Base-by-base conservation (phyloP, 2,888 invertebrate species). In the Aporophyla nigra region DNA sequence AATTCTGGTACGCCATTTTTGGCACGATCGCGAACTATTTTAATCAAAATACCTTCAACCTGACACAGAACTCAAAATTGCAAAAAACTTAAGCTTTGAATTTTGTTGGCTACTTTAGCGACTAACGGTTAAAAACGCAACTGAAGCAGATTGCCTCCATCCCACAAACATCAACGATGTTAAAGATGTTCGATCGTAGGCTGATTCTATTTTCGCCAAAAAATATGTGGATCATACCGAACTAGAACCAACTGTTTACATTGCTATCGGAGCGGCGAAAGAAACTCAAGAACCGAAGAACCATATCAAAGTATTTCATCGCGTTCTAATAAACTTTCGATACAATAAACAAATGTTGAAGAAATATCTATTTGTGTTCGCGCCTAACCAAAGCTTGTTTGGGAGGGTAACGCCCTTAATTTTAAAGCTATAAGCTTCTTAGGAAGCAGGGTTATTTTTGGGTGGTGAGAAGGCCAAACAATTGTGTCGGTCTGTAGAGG, bases 341-440 rank as follows among this genome's bases (percentile, higher is more conserved):
- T 88, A 89, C 81, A 84, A 89, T 90, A 91, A 89, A 88, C 88
- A 90, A 90, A 89, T 92, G 91, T 68, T 80, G 66, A 89, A 91
- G 92, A 91, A 93, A 89, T 87, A 86, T 88, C 89, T 92, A 91
- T 92, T 91, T 88, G 84, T 82, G 83, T 81, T 83, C 71, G n/a
- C 62, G 76, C 67, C 59, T 65, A 21, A 71, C 66, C 77, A 46
- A 40, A 85, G 85, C 89, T 92, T 91, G 91, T 89, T 92, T 90
- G 80, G 85, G 90, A 83, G 87, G 88, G 90, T 92, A 93, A 93
- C 90, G 93, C 91, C 92, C 92, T 91, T 92, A 82, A 90, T 90
- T 89, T 89, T 87, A 77, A 79, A 88, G 87, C 86, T 86, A 19
- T 33, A 82, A 82, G 79, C 78, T 89, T 90, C 88, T 62, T 66